Conservation (phyloP, 1,140 invertebrate species). For the Nasonia vitripennis region DNA sequence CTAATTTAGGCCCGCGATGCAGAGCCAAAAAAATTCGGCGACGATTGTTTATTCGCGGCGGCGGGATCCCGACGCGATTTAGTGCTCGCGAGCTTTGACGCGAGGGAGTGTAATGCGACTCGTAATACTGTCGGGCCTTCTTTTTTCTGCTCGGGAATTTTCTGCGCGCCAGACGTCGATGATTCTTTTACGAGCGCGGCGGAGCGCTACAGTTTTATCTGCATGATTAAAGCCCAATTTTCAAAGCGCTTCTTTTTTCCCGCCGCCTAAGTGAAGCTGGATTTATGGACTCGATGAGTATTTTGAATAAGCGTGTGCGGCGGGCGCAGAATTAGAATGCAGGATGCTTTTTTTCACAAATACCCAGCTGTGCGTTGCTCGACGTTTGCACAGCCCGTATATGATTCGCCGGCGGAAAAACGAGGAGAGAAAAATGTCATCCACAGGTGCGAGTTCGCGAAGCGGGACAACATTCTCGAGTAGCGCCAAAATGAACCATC, state of each 20-base stretch:
- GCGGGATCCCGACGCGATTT: constrained; percentile 32
- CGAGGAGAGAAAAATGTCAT: constrained; percentile 56
- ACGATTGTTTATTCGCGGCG: constrained; percentile 20
- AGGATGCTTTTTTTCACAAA: too few species aligned
- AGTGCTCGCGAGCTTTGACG: constrained; percentile 28
- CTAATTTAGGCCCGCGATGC: constrained; percentile 20
- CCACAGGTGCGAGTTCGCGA: constrained; percentile 53
- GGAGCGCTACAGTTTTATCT: constrained; percentile 36
- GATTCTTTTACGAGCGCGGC: constrained; percentile 45
- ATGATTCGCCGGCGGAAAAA: too few species aligned
- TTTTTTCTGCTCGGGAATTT: not conserved
- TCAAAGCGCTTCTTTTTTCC: not conserved
- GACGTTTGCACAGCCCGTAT: too few species aligned
- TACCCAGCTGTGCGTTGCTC: too few species aligned
- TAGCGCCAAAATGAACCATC: constrained; percentile 25
- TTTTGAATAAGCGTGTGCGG: not conserved
- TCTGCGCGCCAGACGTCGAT: constrained; percentile 47
- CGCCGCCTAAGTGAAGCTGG: not conserved
- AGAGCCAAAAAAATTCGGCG: not conserved
- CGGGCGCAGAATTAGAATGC: too few species aligned
- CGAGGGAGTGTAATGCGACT: not conserved
- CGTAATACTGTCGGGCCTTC: constrained; percentile 8
- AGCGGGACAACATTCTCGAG: not conserved
- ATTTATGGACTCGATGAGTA: not conserved
- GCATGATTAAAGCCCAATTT: constrained; percentile 17